Percentiles rank a stretch among this genome's conserved stretches.
Conservation (phyloP, 1,140 invertebrate species). For the Bemisia tabaci region DNA sequence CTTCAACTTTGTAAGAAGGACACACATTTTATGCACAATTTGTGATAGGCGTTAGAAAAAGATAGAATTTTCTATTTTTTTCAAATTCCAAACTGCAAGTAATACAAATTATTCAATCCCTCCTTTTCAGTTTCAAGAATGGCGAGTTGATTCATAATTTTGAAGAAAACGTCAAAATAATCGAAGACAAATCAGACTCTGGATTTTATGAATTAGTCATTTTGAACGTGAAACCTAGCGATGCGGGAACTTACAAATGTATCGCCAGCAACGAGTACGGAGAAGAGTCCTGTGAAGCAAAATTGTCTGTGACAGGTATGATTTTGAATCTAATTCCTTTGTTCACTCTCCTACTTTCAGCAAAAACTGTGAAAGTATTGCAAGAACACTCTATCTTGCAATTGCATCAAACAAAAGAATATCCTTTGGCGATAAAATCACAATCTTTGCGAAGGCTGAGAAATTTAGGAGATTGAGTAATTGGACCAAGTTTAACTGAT, state of each 20-base stretch:
- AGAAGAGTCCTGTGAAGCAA: slow-evolving; percentile 56
- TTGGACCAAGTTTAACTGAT: slow-evolving; percentile 5
- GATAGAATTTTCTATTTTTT: too few species aligned
- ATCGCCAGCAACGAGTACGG: slow-evolving; percentile 74
- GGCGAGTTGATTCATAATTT: slow-evolving; percentile 50
- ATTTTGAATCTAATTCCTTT: slow-evolving; percentile 5
- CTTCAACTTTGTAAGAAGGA: too few species aligned
- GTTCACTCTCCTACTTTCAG: background rate
- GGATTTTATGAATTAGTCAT: slow-evolving; percentile 87
- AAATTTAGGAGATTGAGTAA: background rate
- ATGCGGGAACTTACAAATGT: slow-evolving; percentile 81
- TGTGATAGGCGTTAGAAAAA: too few species aligned
- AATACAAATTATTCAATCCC: too few species aligned
- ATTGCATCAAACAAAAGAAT: too few species aligned
- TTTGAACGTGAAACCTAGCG: slow-evolving; percentile 55
- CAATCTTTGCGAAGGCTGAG: slow-evolving; percentile 18
- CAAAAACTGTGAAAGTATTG: too few species aligned
- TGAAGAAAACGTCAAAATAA: slow-evolving; percentile 54
- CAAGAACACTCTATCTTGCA: too few species aligned
- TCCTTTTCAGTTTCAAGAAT: slow-evolving; percentile 66
- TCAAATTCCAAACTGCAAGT: too few species aligned
- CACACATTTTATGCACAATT: too few species aligned
- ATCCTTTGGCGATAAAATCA: too few species aligned
- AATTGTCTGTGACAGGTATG: slow-evolving; percentile 61
- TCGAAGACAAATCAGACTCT: slow-evolving; percentile 52